A percentile compares a stretch with the other conserved stretches of the same genome.
Conservation (phyloP, 2,888 invertebrate species). For the Macropis europaea region DNA sequence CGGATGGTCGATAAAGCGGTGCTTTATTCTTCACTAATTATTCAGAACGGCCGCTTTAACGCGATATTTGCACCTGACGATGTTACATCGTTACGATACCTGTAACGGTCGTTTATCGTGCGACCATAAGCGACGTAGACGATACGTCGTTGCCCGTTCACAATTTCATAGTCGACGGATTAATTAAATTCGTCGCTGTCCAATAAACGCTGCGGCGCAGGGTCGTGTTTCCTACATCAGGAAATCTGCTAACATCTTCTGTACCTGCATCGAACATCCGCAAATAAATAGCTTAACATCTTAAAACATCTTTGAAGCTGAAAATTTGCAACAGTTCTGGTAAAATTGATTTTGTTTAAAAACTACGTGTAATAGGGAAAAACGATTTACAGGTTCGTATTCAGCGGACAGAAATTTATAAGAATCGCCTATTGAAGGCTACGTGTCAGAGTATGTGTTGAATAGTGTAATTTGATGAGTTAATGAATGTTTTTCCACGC, state of each 20-base stretch:
- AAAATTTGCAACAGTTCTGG: too few species aligned
- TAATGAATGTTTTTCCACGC: too few species aligned
- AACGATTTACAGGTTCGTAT: too few species aligned
- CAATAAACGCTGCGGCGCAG: conserved; percentile 15
- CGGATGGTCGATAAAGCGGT: background rate
- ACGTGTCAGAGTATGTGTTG: too few species aligned
- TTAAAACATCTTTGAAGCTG: too few species aligned
- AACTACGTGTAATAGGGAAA: too few species aligned
- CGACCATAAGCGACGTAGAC: conserved; percentile 3
- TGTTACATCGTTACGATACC: conserved; percentile 20
- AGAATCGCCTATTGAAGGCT: too few species aligned
- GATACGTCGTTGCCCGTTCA: background rate
- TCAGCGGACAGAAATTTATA: too few species aligned
- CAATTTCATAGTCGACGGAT: conserved; percentile 27
- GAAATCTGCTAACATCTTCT: background rate
- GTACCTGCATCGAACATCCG: background rate
- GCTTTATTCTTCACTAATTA: conserved; percentile 11
- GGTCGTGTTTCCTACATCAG: conserved; percentile 3
- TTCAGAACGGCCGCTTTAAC: background rate
- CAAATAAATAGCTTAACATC: too few species aligned
- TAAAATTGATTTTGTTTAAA: too few species aligned
- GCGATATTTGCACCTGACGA: background rate
- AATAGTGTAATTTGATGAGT: too few species aligned
- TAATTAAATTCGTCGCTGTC: conserved; percentile 41
- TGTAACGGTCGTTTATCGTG: conserved; percentile 21